These are phyloP conservation scores for Montipora capricornis DNA, from an alignment of 64 coral and sea anemone species.

Conservation along the genomic window DNA sequence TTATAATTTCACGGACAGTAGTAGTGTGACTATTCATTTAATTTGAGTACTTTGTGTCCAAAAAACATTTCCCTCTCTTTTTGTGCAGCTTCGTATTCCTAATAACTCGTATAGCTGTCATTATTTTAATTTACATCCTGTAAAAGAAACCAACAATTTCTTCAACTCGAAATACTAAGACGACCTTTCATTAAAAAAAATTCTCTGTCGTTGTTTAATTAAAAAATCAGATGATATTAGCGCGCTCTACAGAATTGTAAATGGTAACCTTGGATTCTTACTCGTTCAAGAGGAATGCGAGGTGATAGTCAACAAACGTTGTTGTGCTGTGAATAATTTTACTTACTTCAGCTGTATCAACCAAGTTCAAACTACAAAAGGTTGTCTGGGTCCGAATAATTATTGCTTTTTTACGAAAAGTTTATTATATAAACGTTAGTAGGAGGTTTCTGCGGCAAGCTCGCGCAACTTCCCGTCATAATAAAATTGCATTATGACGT, in stretches of 20 bases:
- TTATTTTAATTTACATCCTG: no score
- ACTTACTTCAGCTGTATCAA: constrained; percentile 2
- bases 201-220: not conserved
- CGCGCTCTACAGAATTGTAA: constrained; percentile 7
- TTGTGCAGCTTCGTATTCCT: no score
- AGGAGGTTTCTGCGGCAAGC: not conserved
- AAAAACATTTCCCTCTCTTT: no score
- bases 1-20: no score
- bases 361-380: constrained; percentile 5
- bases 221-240: not conserved
- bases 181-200: no score
- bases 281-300: constrained; percentile 21
- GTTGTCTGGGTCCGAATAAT: not conserved
- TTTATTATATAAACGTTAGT: no score
- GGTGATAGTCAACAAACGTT: constrained; percentile 35
- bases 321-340: constrained; percentile 33
- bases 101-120: no score
- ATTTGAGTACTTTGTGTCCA: no score
- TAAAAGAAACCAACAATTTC: no score
- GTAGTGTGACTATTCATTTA: no score
- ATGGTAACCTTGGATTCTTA: constrained; percentile 28
- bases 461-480: constrained; percentile 7
- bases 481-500: constrained; percentile 13
- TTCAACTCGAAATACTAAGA: no score
- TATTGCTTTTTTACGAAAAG: no score